Conservation (phyloP, 1,140 invertebrate genomes). For the Mamestra configurata region DNA sequence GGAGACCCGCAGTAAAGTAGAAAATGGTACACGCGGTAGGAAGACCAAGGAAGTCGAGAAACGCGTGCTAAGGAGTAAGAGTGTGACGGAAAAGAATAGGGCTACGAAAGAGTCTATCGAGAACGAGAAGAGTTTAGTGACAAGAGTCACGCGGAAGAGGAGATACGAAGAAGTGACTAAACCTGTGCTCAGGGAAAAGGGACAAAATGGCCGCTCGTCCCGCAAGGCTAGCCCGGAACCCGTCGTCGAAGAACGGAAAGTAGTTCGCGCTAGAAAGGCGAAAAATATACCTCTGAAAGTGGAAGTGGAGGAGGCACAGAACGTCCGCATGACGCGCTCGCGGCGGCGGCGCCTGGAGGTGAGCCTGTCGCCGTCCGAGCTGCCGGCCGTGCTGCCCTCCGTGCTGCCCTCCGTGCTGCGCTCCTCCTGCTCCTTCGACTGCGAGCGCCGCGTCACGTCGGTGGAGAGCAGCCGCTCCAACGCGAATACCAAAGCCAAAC, state of each 20-base stretch:
- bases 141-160: constrained; percentile 72
- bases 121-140: constrained; percentile 73
- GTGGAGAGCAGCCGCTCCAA: constrained; percentile 69
- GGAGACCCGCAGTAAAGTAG: constrained; percentile 60
- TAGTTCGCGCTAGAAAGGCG: constrained; percentile 65
- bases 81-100: constrained; percentile 61
- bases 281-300: constrained; percentile 58
- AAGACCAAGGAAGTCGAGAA: constrained; percentile 48
- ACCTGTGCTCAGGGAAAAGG: constrained; percentile 79
- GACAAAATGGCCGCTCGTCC: constrained; percentile 73
- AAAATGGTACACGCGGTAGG: constrained; percentile 1
- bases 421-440: constrained; percentile 76
- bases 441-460: constrained; percentile 72
- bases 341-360: constrained; percentile 51
- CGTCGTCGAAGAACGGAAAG: constrained; percentile 68
- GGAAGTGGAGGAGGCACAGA: constrained; percentile 57
- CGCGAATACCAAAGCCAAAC: constrained; percentile 62
- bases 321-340: constrained; percentile 78
- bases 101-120: constrained; percentile 83
- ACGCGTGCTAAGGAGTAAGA: constrained; percentile 53
- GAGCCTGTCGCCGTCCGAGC: constrained; percentile 64
- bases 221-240: constrained; percentile 62
- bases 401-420: constrained; percentile 71
- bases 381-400: constrained; percentile 68
- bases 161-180: constrained; percentile 73